These are phyloP conservation scores for Meganola albula DNA, from an alignment of 2,888 invertebrate species.

Conservation along the genomic window DNA sequence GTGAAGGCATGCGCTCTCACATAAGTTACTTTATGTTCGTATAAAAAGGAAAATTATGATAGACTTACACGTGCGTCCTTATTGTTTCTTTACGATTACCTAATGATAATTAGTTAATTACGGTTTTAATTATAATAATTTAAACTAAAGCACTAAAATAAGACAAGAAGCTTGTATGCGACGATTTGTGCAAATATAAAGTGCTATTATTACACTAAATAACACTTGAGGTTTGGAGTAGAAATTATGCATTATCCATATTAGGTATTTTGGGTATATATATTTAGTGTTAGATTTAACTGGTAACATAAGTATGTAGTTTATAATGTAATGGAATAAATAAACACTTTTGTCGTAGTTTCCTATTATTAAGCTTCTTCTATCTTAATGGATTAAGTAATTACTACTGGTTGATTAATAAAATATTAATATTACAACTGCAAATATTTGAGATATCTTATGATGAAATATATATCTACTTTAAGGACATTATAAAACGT, in stretches of 20 bases:
- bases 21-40: slow-evolving; percentile 64
- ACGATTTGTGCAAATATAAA: slow-evolving; percentile 67
- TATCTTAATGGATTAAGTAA: slow-evolving; percentile 76
- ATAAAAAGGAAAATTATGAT: slow-evolving; percentile 78
- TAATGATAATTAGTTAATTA: slow-evolving; percentile 80
- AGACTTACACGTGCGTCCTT: slow-evolving; percentile 72
- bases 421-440: slow-evolving; percentile 78
- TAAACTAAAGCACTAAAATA: slow-evolving; percentile 72
- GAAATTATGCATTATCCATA: slow-evolving; percentile 76
- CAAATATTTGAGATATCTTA: slow-evolving; percentile 79
- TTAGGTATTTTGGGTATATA: slow-evolving; percentile 77
- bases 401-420: slow-evolving; percentile 76
- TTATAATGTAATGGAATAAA: slow-evolving; percentile 74
- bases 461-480: slow-evolving; percentile 79
- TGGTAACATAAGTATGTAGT: slow-evolving; percentile 77
- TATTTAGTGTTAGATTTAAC: slow-evolving; percentile 76
- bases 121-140: slow-evolving; percentile 78
- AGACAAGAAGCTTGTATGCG: slow-evolving; percentile 73
- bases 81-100: slow-evolving; percentile 68
- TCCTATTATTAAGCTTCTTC: slow-evolving; percentile 78
- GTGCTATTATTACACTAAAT: slow-evolving; percentile 70
- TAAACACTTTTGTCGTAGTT: slow-evolving; percentile 76
- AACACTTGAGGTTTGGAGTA: slow-evolving; percentile 70
- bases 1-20: slow-evolving; percentile 33
- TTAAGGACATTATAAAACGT: slow-evolving; percentile 79